phyloP scores from a whole-genome alignment of 1,140 invertebrate species.

The Camponotus pennsylvanicus region DNA sequence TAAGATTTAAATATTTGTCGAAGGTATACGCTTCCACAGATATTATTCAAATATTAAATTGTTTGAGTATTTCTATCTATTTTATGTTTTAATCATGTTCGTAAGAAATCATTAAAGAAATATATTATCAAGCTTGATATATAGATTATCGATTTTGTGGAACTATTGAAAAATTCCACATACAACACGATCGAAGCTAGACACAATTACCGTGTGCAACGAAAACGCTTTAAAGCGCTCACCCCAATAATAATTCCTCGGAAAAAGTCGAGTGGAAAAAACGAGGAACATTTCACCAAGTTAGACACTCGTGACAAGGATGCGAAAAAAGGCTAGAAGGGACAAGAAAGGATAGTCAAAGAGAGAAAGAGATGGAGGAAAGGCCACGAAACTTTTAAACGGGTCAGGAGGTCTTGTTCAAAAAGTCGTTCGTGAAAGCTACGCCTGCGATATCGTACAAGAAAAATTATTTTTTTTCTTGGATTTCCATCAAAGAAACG shows the following conservation, averaged over 20 bases:
- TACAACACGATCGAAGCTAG: slow-evolving; percentile 28
- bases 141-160: not conserved
- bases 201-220: slow-evolving; percentile 42
- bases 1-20: not conserved
- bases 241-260: slow-evolving; percentile 53
- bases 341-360: not conserved
- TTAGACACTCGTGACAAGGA: slow-evolving; percentile 64
- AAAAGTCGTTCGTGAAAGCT: slow-evolving; percentile 64
- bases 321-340: slow-evolving; percentile 37
- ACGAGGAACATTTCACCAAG: slow-evolving; percentile 47
- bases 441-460: slow-evolving; percentile 26
- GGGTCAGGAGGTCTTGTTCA: slow-evolving; percentile 72
- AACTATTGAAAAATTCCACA: not conserved
- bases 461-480: not conserved
- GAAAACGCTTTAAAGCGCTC: slow-evolving; percentile 36
- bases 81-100: not conserved
- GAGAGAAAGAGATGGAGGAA: slow-evolving; percentile 24
- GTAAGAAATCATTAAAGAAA: slow-evolving; percentile 9
- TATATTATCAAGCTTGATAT: not conserved
- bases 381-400: slow-evolving; percentile 69
- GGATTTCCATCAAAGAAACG: not conserved
- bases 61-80: not conserved
- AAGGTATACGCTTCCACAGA: no score
- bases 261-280: slow-evolving; percentile 5
- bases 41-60: slow-evolving; percentile 23